Conservation (phyloP, 2,113 vertebrate species). For the Sitta europaea region DNA sequence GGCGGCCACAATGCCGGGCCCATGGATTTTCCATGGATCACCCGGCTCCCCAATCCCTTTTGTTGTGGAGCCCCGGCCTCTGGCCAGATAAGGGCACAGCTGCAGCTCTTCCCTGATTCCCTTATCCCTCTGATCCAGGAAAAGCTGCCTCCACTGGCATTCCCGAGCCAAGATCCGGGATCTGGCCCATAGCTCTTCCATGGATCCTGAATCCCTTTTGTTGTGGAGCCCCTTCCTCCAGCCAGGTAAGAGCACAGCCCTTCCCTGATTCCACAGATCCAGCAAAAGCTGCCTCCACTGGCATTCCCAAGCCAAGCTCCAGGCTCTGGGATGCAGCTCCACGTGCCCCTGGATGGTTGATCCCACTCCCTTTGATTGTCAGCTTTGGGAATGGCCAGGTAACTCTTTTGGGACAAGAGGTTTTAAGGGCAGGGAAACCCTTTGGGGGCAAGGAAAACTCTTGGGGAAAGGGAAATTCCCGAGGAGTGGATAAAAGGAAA, state of each 20-base stretch:
- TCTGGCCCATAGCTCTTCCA: constrained; percentile 89
- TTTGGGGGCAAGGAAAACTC: background rate
- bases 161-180: background rate
- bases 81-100: background rate
- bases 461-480: background rate
- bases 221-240: background rate
- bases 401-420: background rate
- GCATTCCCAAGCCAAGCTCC: background rate
- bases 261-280: background rate
- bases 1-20: constrained; percentile 94
- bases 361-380: background rate
- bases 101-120: background rate
- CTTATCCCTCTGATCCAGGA: background rate
- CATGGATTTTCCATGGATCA: constrained; percentile 99
- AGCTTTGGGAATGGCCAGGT: background rate
- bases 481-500: background rate
- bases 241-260: background rate
- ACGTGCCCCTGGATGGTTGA: rapidly evolving
- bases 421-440: background rate
- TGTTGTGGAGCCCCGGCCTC: background rate
- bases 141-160: background rate
- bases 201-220: constrained; percentile 82
- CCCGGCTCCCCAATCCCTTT: constrained; percentile 84
- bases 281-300: background rate
- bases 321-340: background rate